Conservation (phyloP, 2,797 vertebrate genomes). For the Malurus splendens region DNA sequence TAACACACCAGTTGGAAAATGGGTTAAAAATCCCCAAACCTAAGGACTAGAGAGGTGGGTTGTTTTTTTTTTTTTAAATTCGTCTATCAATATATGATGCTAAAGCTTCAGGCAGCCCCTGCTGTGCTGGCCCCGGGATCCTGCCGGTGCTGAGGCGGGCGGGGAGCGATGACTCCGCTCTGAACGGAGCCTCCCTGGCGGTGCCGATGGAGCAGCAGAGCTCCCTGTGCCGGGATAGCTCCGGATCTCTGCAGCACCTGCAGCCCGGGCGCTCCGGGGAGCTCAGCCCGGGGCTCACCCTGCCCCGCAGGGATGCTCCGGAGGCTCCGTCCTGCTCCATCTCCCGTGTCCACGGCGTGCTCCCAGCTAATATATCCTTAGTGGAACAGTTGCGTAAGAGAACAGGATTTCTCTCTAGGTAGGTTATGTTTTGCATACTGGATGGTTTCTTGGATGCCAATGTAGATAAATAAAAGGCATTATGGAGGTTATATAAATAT, state of each 20-base stretch:
- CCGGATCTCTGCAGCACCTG: conserved; percentile 22
- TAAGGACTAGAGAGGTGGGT: neutral
- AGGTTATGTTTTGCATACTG: neutral
- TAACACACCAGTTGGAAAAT: neutral
- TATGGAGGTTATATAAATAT: neutral
- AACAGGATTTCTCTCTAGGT: neutral
- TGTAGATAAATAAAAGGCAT: neutral
- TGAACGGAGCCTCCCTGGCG: neutral
- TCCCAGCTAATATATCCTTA: neutral
- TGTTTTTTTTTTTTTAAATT: neutral
- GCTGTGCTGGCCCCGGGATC: neutral
- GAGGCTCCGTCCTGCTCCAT: neutral
- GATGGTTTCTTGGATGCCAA: neutral
- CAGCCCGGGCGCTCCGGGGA: neutral
- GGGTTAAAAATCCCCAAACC: neutral
- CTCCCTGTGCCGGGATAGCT: neutral
- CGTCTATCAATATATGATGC: accelerated
- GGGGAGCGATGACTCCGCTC: neutral
- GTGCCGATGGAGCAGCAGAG: neutral
- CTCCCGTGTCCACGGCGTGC: neutral
- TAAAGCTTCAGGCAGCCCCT: neutral
- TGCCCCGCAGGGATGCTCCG: neutral
- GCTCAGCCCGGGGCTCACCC: neutral
- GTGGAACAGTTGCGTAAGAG: conserved; percentile 30
- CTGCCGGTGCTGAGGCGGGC: neutral